Evolutionary conservation across 2,797 vertebrate genomes (phyloP), one percentile per base, ranked within the genome.

Genomic region (Chrosomus eos): DNA sequence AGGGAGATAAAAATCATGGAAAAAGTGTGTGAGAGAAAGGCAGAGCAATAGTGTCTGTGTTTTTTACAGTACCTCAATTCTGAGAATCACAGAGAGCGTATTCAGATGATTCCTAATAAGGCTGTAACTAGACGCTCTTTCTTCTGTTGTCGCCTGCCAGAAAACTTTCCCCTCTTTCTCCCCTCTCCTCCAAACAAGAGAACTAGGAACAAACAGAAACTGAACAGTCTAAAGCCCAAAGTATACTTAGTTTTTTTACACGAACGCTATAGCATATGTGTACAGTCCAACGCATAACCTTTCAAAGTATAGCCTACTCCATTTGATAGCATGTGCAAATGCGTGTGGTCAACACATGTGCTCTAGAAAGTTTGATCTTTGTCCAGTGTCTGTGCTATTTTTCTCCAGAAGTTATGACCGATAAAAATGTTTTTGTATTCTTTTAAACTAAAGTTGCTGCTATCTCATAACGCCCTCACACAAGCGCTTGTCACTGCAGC

Each of bases 41-140:
- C 28, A 8, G 48, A 48, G 80, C 73, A 75, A 43, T 58, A 43
- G 80, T 40, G 38, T 81, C 86, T 88, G 88, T 88, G 86, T 87
- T 87, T 90, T 81, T 87, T 83, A 86, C 85, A 88, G 73, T 83
- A 93, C 91, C 90, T 91, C 89, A 88, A 90, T 93, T 91, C 92
- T 90, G 89, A 92, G 94, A 91, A 90, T 86, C 83, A 38, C 91
- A 87, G 90, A 72, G 91, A 85, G 90, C 72, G 86, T 84, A 91
- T 87, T 74, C 91, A 88, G 90, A 93, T 92, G 94, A 95, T 94
- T 95, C 95, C 95, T 95, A 95, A 95, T 95, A 96, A 94, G 95
- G 95, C 68, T 94, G 93, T 89, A 94, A 94, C 91, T 91, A 90
- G 93, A 93, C 87, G 93, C 86, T 77, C 86, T 91, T 85, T 85